Evolutionary conservation across 2,797 vertebrate genomes (phyloP).

Genomic region (Vireo griseus): DNA sequence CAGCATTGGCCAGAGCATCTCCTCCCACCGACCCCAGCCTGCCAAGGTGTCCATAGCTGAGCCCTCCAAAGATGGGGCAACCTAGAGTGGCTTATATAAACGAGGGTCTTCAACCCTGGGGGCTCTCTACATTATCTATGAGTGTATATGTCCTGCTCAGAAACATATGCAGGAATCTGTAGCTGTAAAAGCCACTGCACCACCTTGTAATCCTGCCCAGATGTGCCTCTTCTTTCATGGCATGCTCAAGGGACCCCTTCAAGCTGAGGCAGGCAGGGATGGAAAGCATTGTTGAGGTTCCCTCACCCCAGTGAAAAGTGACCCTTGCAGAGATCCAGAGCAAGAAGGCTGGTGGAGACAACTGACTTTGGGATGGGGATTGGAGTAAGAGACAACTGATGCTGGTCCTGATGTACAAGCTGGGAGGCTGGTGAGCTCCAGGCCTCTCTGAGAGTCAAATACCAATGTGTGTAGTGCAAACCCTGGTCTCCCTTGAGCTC

Average conservation of each 20-base stretch:
- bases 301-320: not conserved
- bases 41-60: not conserved
- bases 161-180: slow-evolving; percentile 39
- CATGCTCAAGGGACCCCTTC: not conserved
- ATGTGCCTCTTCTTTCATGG: slow-evolving; percentile 19
- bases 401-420: fast-evolving
- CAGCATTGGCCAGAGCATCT: not conserved
- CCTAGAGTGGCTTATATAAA: not conserved
- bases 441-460: not conserved
- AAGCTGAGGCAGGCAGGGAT: not conserved
- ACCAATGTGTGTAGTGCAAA: fast-evolving
- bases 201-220: slow-evolving; percentile 32
- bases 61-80: not conserved
- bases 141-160: not conserved
- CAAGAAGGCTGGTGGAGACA: not conserved
- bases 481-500: not conserved
- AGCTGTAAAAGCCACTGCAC: slow-evolving; percentile 30
- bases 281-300: not conserved
- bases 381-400: not conserved
- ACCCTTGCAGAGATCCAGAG: not conserved
- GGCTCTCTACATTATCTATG: not conserved
- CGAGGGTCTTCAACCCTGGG: not conserved
- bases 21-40: fast-evolving
- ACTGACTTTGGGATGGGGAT: not conserved
- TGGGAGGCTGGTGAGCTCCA: fast-evolving